Conservation (phyloP, 2,113 vertebrate species). For the Chloroceryle aenea region DNA sequence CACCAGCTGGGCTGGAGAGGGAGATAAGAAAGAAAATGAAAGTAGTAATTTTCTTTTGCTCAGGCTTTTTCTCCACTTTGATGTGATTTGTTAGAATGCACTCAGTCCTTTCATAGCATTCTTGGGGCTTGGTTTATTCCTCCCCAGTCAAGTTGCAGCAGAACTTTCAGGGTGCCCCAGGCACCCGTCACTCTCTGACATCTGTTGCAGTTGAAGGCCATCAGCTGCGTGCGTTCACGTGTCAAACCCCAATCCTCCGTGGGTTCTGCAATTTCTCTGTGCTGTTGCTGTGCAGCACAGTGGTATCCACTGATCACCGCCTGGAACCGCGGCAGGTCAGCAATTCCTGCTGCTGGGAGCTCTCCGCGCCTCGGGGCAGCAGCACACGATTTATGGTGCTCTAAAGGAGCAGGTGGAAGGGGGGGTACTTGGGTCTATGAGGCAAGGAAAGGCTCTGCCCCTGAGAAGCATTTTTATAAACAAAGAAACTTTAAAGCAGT, state of each 20-base stretch:
- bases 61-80: neutral
- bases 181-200: slow-evolving; percentile 40
- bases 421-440: neutral
- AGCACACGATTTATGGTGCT: neutral
- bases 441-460: neutral
- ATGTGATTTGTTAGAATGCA: slow-evolving; percentile 41
- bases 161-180: neutral
- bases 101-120: neutral
- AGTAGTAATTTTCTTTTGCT: slow-evolving; percentile 38
- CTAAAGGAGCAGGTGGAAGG: slow-evolving; percentile 20
- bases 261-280: neutral
- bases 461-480: neutral
- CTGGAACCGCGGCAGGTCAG: slow-evolving; percentile 40
- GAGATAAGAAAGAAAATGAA: slow-evolving; percentile 30
- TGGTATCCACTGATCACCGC: slow-evolving; percentile 40
- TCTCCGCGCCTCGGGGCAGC: neutral
- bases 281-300: neutral
- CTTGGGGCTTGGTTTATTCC: neutral
- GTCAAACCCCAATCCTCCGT: slow-evolving; percentile 25
- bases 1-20: neutral
- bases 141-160: neutral
- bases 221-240: slow-evolving; percentile 30
- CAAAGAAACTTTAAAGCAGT: neutral
- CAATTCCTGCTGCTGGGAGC: slow-evolving; percentile 15
- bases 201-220: slow-evolving; percentile 20